Base-by-base conservation (phyloP, 2,797 vertebrate genomes). In the Eutrigla gurnardus region DNA sequence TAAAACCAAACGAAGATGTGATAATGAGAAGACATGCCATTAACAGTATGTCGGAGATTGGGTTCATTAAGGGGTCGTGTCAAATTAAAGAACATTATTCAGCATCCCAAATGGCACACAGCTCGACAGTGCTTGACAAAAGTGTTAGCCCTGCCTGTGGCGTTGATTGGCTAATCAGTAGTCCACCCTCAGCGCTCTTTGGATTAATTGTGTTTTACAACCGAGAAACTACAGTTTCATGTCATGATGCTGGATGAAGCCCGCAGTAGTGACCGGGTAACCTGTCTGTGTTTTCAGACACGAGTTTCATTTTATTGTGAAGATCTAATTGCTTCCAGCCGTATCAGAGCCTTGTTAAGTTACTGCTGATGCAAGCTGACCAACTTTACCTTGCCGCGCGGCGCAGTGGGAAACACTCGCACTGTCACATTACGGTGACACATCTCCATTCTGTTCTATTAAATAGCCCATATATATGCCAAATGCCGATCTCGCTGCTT, bases 401-500 rank as follows among this genome's bases (percentile, higher is more conserved):
- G 35, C 33, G 45, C 55, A 32, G 33, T n/a, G 35, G 40, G 42
- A 49, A 61, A 53, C 42, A 54, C 40, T 33, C 7, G 8, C 15
- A 36, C 43, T 3, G 12, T 40, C n/a, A 63, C 35, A 71, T 49
- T 49, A 65, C 6, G 35, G 54, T 50, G 55, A 72, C 18, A 36
- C 32, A 42, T 78, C 40, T 35, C 13, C 50, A 0, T 54, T 60
- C 42, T 47, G 9, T 45, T 37, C 25, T 40, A 7, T 14, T 11
- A 57, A 47, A 72, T 49, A 35, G 36, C 50, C 49, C 42, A 12
- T 7, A 8, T 3, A 37, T 15, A 40, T 55, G 18, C 35, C 46
- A 25, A n/a, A 3, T 43, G 2, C 17, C 37, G 13, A 52, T 53
- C 53, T 18, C 18, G 11, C 35, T 13, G 9, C 25, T 43, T 62